These are phyloP conservation scores for Calypte anna DNA, from an alignment of 2,113 vertebrate species.

Conservation along the genomic window DNA sequence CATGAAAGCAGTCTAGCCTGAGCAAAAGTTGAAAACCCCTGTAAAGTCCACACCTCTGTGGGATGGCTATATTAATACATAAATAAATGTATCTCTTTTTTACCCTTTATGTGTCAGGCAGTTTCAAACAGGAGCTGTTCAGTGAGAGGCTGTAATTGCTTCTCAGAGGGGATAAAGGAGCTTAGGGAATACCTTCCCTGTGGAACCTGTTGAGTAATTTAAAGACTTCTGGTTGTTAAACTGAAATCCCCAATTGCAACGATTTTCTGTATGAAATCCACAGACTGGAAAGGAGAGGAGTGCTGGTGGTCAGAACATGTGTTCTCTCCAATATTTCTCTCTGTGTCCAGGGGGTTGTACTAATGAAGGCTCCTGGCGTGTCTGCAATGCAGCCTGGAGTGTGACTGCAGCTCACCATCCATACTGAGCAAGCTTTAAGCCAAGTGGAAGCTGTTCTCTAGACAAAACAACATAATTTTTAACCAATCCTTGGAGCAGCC, in stretches of 20 bases:
- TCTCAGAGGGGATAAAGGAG: not conserved
- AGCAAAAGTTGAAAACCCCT: not conserved
- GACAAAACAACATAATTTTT: not conserved
- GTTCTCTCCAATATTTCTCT: not conserved
- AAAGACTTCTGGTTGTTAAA: not conserved
- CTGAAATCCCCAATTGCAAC: not conserved
- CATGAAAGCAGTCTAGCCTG: not conserved
- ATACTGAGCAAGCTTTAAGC: not conserved
- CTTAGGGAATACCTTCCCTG: not conserved
- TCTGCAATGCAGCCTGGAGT: slow-evolving; percentile 11
- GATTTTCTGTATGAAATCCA: not conserved
- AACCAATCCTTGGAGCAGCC: not conserved
- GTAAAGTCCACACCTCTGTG: rapidly evolving
- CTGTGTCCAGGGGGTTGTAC: rapidly evolving
- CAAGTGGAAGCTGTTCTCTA: not conserved
- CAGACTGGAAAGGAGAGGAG: not conserved
- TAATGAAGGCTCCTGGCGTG: not conserved
- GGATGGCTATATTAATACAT: not conserved
- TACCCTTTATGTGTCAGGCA: not conserved
- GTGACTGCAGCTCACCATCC: not conserved
- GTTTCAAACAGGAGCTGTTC: not conserved
- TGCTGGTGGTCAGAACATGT: not conserved
- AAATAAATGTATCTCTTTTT: not conserved
- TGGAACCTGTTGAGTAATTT: not conserved
- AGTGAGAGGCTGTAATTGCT: not conserved